Base-by-base conservation (phyloP, 2,888 invertebrate genomes). In the Aelia acuminata region DNA sequence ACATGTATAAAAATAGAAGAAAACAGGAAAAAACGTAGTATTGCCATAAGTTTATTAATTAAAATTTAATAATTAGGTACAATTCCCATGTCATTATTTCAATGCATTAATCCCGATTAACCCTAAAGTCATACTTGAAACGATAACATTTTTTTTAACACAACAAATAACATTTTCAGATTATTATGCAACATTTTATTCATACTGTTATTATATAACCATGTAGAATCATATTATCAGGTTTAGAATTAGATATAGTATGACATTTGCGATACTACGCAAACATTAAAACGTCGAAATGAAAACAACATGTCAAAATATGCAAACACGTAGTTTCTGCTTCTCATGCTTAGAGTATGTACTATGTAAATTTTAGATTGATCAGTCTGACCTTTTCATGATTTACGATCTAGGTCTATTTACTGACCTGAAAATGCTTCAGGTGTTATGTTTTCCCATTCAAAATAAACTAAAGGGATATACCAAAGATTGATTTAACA, bases 281-380 rank as follows among this genome's bases (percentile, higher is more conserved):
- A 50, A 50, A 49, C 18, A 49, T 15, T 49, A 15, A 49, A 53
- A 53, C n/a, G 31, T 31, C 3, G 31, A 63, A 63, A 31, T 63
- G 63, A 63, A 63, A 63, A 20, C 53, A n/a, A 11, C 53, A 63
- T 63, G 63, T 63, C 63, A 63, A 63, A 63, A 75, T 75, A 39
- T 43, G 75, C 35, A 75, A 39, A 43, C 20, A 43, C 43, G 43
- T 7, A 75, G 75, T 43, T 39, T 75, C 43, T 39, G 22, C 43
- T 75, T n/a, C 75, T 43, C 75, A n/a, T 43, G 39, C 39, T 75
- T 31, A 35, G 43, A 75, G 26, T 35, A 75, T 63, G 63, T 63
- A 13, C 63, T 75, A 75, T 75, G 75, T 43, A 75, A 75, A 75
- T 75, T 63, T 26, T 31, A 31, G 75, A 75, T 75, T 39, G 75